Evolutionary conservation across 1,140 invertebrate genomes (phyloP), one percentile per base, ranked within the genome.

Genomic region (Zaprionus kolodkinae): DNA sequence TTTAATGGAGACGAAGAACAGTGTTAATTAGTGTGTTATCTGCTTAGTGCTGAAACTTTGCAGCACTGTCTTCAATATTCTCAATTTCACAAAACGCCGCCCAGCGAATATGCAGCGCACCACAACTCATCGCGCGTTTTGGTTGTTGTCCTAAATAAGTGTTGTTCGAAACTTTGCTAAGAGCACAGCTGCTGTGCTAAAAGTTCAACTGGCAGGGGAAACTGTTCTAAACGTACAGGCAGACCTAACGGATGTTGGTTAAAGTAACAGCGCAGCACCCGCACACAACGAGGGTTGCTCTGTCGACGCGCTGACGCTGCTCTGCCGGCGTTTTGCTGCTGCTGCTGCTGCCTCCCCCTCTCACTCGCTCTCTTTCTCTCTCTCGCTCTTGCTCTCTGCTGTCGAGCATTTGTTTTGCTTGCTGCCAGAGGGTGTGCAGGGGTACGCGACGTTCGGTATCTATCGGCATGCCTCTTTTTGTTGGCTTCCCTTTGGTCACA

Each of bases 381-480:
- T 50, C 45, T 66, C 30, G n/a, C 27, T 48, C 13, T 33, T 15
- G 21, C 35, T 60, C 43, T 21, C 21, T 21, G 15, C 36, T 54
- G 15, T 61, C 59, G n/a, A 50, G 64, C 72, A 68, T 72, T 77
- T 71, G 78, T 78, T 78, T 81, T 79, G 74, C 40, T 77, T 70
- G 48, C 50, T 61, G 76, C 55, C 43, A 21, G 2, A 2, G 68
- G 55, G 70, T 64, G 78, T 59, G 63, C 27, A 65, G 60, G 74
- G 79, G 69, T 15, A 67, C 71, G 45, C 71, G 38, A 52, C 63
- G 48, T 27, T 74, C 57, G 30, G 81, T 85, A 74, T 89, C 85
- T 79, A 89, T 89, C 86, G 85, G 85, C 78, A 89, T 89, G 82
- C 78, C 78, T 76, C 55, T 56, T 73, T 89, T 88, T 69, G 84